Base-by-base conservation (phyloP, 2,797 vertebrate species). In the Spondyliosoma cantharus region DNA sequence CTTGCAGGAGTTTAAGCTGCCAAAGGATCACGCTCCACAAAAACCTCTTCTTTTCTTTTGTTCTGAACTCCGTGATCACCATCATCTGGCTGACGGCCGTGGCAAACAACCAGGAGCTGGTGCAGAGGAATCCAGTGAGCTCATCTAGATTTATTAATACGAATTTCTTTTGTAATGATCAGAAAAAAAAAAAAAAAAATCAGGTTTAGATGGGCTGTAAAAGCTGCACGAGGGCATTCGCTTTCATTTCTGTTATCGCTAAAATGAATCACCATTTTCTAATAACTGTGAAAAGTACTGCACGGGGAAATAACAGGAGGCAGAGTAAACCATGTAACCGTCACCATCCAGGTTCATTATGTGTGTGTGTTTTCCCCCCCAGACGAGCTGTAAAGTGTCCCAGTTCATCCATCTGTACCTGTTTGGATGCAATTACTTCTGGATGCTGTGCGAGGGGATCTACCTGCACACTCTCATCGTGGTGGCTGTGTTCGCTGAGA, bases 371-470 rank as follows among this genome's bases (percentile, higher is more conserved):
- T 13, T 57, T 74, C 62, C 45, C 73, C 67, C 58, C 20, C 87
- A 99, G 98, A 90, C 96, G 3, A 97, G 96, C 80, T 99, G 98
- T 87, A 99, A 99, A 93, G 95, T 99, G 15, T 97, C 92, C 6
- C 96, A 96, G 84, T 99, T 99, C 81, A 95, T 99, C 71, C 97
- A 98, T 76, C 93, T 97, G 5, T 99, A 99, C 88, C 93, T 98
- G 64, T 97, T 98, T 89, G 96, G 97, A 59, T 99, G 98, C 87
- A 99, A 99, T 84, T 99, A 99, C 93, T 99, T 99, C 80, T 99
- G 98, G 98, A 99, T 99, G 98, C 93, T 99, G 71, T 99, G 98
- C 82, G 98, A 99, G 89, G 98, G 98, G 8, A 97, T 99, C 52
- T 99, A 99, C 86, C 94, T 99, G 71, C 98, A 99, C 80, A 99